A percentile compares a stretch with the other conserved stretches of the same genome.
Conservation (phyloP, 1,140 invertebrate species). For the Dryas iulia region DNA sequence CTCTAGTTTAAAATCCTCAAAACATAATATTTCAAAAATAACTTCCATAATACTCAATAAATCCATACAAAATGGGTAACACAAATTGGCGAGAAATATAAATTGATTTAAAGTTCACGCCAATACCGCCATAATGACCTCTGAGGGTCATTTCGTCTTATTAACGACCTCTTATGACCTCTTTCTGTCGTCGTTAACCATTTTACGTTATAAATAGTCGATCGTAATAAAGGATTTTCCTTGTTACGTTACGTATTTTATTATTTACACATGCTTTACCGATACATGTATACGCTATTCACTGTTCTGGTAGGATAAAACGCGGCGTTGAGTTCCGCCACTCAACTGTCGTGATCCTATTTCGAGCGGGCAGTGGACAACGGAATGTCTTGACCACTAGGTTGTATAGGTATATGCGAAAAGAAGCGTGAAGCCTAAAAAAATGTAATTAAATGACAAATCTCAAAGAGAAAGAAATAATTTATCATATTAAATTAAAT, state of each 20-base stretch:
- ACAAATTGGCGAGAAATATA: conserved; percentile 46
- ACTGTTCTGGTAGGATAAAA: too few species aligned
- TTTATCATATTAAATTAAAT: too few species aligned
- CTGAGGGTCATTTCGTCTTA: conserved; percentile 48
- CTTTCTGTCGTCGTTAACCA: conserved; percentile 51
- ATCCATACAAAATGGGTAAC: conserved; percentile 9
- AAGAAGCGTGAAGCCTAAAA: too few species aligned
- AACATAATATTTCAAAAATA: too few species aligned
- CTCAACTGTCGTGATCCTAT: too few species aligned
- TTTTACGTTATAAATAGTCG: conserved; percentile 54
- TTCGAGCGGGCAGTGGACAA: too few species aligned
- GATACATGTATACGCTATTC: neutral
- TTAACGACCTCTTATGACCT: conserved; percentile 59
- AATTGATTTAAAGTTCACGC: conserved; percentile 52
- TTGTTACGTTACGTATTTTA: conserved; percentile 21
- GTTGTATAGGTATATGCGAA: too few species aligned
- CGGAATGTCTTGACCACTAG: too few species aligned
- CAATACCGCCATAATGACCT: conserved; percentile 46
- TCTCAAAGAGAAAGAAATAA: too few species aligned
- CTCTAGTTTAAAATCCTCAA: too few species aligned
- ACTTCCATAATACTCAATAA: conserved; percentile 3
- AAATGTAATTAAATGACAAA: too few species aligned
- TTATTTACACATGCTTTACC: conserved; percentile 10
- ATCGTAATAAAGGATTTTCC: conserved; percentile 40
- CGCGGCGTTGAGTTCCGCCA: neutral